phyloP scores from a whole-genome alignment of 2,888 invertebrate species.

The Calameuta idolon region DNA sequence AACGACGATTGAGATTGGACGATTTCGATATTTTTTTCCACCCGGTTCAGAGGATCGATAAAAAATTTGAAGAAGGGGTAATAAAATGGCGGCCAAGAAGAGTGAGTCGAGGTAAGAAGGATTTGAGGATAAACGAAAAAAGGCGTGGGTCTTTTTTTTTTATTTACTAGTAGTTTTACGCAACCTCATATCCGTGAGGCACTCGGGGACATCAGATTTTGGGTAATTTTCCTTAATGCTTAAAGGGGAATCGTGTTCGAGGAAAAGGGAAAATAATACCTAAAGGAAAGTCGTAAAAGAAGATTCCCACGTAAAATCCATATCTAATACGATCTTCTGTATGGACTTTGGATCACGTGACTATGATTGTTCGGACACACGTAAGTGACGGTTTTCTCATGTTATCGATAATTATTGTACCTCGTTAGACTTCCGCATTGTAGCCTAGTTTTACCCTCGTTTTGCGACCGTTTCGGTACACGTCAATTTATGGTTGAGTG shows the following conservation, averaged over 20 bases:
- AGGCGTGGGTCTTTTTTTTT: background rate
- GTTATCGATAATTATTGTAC: background rate
- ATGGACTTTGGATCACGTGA: background rate
- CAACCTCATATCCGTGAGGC: background rate
- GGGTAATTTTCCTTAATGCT: conserved; percentile 5
- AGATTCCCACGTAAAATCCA: background rate
- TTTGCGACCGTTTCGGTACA: background rate
- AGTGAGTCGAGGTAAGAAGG: background rate
- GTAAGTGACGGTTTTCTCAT: background rate
- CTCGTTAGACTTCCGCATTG: background rate
- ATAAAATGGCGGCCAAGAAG: background rate
- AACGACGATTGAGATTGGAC: background rate
- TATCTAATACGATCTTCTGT: background rate
- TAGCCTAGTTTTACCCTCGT: background rate
- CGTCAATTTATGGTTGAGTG: background rate
- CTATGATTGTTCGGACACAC: background rate
- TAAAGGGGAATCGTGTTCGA: background rate
- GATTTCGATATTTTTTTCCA: too few relatives aligned
- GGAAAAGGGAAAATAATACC: background rate
- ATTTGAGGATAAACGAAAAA: background rate
- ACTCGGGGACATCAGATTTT: background rate
- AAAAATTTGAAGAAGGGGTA: background rate
- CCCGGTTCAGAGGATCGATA: background rate
- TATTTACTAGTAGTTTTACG: background rate
- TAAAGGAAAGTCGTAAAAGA: background rate